Conservation (phyloP, 2,888 invertebrate genomes). For the Ornithoptera alexandrae region DNA sequence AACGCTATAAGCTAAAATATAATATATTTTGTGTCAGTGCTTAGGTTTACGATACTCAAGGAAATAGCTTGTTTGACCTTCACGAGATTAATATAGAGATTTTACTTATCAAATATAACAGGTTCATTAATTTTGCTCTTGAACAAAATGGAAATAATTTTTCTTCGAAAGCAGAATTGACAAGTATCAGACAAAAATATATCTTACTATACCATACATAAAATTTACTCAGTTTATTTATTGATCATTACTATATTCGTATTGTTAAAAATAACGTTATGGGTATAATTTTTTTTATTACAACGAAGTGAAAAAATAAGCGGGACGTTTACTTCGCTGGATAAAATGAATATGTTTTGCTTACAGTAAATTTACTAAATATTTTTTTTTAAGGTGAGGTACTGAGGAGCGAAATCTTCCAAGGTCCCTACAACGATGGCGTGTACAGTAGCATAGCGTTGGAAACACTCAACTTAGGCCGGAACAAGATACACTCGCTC, state of each 20-base stretch:
- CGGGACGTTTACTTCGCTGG: too few species aligned
- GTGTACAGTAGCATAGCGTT: slow-evolving; percentile 80
- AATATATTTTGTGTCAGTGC: too few species aligned
- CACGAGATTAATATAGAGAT: too few species aligned
- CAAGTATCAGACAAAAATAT: background rate
- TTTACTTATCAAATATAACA: too few species aligned
- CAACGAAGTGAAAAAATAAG: background rate
- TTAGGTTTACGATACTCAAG: too few species aligned
- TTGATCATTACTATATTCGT: background rate
- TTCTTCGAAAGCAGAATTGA: background rate
- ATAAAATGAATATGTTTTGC: background rate
- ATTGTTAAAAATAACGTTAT: background rate
- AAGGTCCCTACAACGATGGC: slow-evolving; percentile 81
- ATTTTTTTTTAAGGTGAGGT: slow-evolving; percentile 74
- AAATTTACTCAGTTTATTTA: background rate
- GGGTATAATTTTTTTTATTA: background rate
- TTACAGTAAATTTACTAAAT: background rate
- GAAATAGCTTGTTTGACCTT: too few species aligned
- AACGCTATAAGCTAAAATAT: too few species aligned
- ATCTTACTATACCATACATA: background rate
- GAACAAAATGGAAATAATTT: background rate
- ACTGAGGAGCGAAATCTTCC: slow-evolving; percentile 82
- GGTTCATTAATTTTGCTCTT: background rate
- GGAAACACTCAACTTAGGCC: slow-evolving; percentile 81
- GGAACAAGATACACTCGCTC: slow-evolving; percentile 82